Conservation (phyloP, 2,888 invertebrate species). For the Cephalotes varians region DNA sequence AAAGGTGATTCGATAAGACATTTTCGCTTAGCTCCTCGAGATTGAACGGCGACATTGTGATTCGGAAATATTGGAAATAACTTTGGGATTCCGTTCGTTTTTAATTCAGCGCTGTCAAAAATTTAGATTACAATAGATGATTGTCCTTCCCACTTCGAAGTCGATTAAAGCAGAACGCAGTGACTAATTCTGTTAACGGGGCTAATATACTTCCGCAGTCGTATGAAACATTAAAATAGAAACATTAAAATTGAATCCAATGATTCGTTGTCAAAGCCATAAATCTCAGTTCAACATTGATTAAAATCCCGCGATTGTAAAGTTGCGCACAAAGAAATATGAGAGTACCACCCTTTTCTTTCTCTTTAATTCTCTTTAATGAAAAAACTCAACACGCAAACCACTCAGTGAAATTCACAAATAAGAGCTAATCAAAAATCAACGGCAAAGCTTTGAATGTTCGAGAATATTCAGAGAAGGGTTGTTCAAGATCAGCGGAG, state of each 20-base stretch:
- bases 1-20: slow-evolving; percentile 21
- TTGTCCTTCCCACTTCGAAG: not conserved
- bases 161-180: slow-evolving; percentile 1
- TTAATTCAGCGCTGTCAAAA: not conserved
- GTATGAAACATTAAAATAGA: not conserved
- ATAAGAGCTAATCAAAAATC: slow-evolving; percentile 41
- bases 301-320: slow-evolving; percentile 41
- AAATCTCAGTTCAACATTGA: not conserved
- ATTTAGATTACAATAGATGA: not conserved
- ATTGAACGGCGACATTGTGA: slow-evolving; percentile 7
- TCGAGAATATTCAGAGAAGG: not conserved
- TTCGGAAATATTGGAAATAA: slow-evolving; percentile 14
- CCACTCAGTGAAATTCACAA: not conserved
- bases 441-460: slow-evolving; percentile 10
- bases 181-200: not conserved
- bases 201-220: not conserved
- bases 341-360: not conserved
- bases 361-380: slow-evolving; percentile 25
- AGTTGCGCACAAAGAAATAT: slow-evolving; percentile 1
- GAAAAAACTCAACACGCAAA: not conserved
- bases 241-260: too few species aligned
- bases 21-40: not conserved
- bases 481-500: slow-evolving; percentile 3
- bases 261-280: not conserved
- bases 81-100: slow-evolving; percentile 12